Base-by-base conservation (phyloP, 2,888 invertebrate genomes). In the Tridacna crocea region DNA sequence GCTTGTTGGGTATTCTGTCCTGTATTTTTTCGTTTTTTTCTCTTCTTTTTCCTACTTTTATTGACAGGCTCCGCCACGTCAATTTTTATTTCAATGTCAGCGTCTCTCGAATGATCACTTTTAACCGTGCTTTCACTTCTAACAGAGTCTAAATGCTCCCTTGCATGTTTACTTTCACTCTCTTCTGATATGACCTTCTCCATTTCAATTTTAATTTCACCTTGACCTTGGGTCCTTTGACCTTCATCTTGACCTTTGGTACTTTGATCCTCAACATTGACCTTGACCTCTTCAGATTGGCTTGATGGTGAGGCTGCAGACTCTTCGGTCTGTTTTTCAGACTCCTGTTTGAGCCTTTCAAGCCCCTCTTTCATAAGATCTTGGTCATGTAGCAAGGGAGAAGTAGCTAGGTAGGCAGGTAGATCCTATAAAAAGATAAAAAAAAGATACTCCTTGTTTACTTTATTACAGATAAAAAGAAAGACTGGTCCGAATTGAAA, bases 371-470 rank as follows among this genome's bases (percentile, higher is more conserved):
- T 83, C 90, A 93, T 92, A 24, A 92, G 83, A 19, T 90, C 90
- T 10, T 88, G 85, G 19, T 88, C 79, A 8, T 92, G 89, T 4
- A 98, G 98, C 89, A 99, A 97, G 19, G 99, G 99, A 8, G 99
- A 99, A 27, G 99, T 99, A 79, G 99, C 99, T 90, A 99, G 95
- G 94, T 99, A 97, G 58, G 97, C 97, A 1, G 98, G 98, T 90
- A 95, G 88, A 90, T 93, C 87, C 87, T 90, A 77, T 26, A 88
- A 75, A 55, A 47, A 13, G 47, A 19, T 17, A 63, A 63, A 76
- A 68, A 3, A 55, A 55, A n/a, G 3, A 55, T 10, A 55, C 2
- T 36, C 8, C 36, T 36, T 36, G 8, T 36, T 36, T 8, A 36
- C 8, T 36, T 36, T 8, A 8, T 36, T 36, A 36, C 36, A 36